These are phyloP conservation scores for Argyresthia goedartella DNA, from an alignment of 2,888 invertebrate genomes.

Conservation along the genomic window DNA sequence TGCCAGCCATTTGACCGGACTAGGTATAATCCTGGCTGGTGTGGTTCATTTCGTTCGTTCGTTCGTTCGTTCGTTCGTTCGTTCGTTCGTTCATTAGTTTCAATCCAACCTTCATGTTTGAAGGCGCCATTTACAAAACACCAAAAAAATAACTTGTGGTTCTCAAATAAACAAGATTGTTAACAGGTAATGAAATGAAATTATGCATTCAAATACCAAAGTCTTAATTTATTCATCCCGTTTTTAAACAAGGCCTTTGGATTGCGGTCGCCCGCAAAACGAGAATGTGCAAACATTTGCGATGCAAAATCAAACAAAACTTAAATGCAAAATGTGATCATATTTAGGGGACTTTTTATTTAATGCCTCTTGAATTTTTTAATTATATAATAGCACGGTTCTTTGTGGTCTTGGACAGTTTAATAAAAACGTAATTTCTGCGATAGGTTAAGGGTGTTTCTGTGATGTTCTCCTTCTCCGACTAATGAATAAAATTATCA, in stretches of 20 bases:
- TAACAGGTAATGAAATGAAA: not conserved
- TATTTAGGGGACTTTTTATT: not conserved
- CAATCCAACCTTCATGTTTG: not conserved
- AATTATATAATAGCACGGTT: not conserved
- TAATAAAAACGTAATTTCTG: too few relatives aligned
- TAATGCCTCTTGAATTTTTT: not conserved
- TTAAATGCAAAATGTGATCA: not conserved
- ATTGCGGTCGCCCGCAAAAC: not conserved
- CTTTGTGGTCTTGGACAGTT: too few relatives aligned
- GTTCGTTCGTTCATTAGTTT: not conserved
- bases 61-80: too few relatives aligned
- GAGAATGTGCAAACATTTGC: constrained; percentile 2
- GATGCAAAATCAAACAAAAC: not conserved
- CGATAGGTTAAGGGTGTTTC: too few relatives aligned
- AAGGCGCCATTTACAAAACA: not conserved
- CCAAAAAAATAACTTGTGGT: not conserved
- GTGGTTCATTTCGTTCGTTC: too few relatives aligned
- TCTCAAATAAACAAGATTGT: not conserved
- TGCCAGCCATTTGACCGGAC: too few relatives aligned
- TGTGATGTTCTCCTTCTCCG: too few relatives aligned
- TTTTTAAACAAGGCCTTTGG: constrained; percentile 3
- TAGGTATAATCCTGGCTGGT: too few relatives aligned
- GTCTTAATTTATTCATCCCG: constrained; percentile 4
- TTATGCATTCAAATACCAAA: not conserved
- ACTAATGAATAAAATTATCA: too few relatives aligned